Conservation (phyloP, 2,797 vertebrate species). For the Petrocephalus schoutedeni region DNA sequence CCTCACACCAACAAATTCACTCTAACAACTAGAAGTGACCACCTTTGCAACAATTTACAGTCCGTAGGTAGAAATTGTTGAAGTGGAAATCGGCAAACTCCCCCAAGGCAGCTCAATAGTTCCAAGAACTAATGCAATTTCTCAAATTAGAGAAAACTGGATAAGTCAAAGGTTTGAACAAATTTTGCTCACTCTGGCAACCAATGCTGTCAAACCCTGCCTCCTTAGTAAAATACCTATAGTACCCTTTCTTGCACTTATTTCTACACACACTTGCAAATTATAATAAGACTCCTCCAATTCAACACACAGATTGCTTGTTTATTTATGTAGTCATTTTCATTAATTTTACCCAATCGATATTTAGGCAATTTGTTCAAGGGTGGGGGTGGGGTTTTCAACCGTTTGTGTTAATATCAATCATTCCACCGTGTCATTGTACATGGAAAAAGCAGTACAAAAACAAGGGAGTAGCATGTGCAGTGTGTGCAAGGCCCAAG, state of each 20-base stretch:
- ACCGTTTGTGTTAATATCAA: not conserved
- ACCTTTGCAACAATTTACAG: not conserved
- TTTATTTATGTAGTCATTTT: not conserved
- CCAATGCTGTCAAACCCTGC: not conserved
- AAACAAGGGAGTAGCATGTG: no score
- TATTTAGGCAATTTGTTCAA: not conserved
- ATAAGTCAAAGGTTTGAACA: not conserved
- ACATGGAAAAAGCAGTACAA: no score
- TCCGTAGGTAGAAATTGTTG: not conserved
- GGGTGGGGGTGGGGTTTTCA: not conserved
- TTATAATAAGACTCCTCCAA: not conserved
- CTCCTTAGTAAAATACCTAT: not conserved
- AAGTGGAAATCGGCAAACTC: not conserved
- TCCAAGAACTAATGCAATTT: not conserved
- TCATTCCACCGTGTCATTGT: no score
- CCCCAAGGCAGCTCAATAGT: not conserved
- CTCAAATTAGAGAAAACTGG: not conserved
- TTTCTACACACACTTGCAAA: not conserved
- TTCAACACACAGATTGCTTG: not conserved
- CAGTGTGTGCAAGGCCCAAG: not conserved
- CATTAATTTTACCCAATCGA: not conserved
- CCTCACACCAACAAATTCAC: not conserved
- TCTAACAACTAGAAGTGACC: not conserved
- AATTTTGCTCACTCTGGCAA: not conserved
- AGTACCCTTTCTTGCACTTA: not conserved